Evolutionary conservation across 2,797 vertebrate genomes (phyloP).

Genomic region (Echeneis naucrates): DNA sequence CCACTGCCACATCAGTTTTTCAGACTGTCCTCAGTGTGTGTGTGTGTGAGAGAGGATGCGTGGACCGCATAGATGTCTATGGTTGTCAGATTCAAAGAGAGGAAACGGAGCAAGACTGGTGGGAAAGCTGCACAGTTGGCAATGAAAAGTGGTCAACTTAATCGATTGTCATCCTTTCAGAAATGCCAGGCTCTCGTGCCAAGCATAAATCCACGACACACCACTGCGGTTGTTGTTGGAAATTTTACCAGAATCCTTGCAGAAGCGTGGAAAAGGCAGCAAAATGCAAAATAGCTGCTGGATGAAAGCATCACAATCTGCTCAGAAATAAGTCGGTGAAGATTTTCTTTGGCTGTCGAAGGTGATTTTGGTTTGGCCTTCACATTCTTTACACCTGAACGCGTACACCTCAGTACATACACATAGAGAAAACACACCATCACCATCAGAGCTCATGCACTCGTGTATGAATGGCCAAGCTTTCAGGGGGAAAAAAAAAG

Average conservation of each 20-base stretch:
- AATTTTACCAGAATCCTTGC: constrained; percentile 18
- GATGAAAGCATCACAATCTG: constrained; percentile 32
- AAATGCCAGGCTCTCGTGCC: constrained; percentile 25
- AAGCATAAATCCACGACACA: constrained; percentile 40
- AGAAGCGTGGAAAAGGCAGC: neutral
- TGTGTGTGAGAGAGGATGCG: neutral
- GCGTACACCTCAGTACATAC: constrained; percentile 44
- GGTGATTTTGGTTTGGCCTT: constrained; percentile 51
- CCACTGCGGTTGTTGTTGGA: constrained; percentile 17
- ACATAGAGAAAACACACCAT: constrained; percentile 6
- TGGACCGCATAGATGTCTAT: constrained; percentile 4
- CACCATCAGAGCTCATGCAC: constrained; percentile 13
- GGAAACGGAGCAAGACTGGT: constrained; percentile 3
- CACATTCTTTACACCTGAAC: constrained; percentile 30
- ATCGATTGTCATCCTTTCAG: constrained; percentile 40
- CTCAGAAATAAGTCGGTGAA: constrained; percentile 26
- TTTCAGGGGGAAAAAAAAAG: constrained; percentile 4
- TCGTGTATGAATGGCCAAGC: constrained; percentile 30
- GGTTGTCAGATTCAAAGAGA: constrained; percentile 3
- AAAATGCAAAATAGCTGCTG: constrained; percentile 32
- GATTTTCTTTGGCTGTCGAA: constrained; percentile 43
- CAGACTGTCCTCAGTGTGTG: constrained; percentile 37
- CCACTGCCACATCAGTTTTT: constrained; percentile 64
- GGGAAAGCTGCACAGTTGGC: constrained; percentile 13
- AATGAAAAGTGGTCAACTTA: constrained; percentile 32